Percentiles rank a stretch among this genome's conserved stretches.
These are phyloP conservation scores for Zapus hudsonius DNA, from an alignment of 2,113 vertebrate species.

Conservation along the genomic window DNA sequence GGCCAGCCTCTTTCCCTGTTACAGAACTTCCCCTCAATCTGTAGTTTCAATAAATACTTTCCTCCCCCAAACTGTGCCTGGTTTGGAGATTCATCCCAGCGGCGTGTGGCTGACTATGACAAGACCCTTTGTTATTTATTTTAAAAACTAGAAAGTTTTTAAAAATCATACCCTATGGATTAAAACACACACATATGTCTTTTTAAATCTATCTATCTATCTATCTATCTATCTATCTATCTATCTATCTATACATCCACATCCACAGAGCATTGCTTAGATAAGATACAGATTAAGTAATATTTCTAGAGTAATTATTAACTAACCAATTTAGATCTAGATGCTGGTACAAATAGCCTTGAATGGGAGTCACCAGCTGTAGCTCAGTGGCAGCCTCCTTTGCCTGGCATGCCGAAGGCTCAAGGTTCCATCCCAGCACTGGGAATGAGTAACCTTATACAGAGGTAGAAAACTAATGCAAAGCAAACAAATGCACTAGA, in stretches of 20 bases:
- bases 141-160: no score
- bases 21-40: no score
- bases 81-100: no score
- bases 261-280: conserved; percentile 14
- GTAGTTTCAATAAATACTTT: no score
- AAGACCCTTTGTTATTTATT: conserved; percentile 13
- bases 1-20: no score
- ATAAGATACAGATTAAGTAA: conserved; percentile 46
- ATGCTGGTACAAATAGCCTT: not conserved
- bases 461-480: conserved; percentile 17
- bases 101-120: no score
- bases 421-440: not conserved
- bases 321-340: conserved; percentile 4
- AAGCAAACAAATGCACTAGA: conserved; percentile 16
- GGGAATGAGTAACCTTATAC: not conserved
- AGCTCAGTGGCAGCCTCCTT: not conserved
- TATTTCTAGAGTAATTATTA: conserved; percentile 35
- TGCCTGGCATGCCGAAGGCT: not conserved
- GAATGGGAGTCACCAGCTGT: not conserved
- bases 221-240: no score
- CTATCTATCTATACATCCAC: not conserved
- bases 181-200: not conserved
- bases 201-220: no score
- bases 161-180: not conserved
- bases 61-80: no score